phyloP scores from a whole-genome alignment of 2,797 vertebrate genomes.

The Cheirogaleus major region DNA sequence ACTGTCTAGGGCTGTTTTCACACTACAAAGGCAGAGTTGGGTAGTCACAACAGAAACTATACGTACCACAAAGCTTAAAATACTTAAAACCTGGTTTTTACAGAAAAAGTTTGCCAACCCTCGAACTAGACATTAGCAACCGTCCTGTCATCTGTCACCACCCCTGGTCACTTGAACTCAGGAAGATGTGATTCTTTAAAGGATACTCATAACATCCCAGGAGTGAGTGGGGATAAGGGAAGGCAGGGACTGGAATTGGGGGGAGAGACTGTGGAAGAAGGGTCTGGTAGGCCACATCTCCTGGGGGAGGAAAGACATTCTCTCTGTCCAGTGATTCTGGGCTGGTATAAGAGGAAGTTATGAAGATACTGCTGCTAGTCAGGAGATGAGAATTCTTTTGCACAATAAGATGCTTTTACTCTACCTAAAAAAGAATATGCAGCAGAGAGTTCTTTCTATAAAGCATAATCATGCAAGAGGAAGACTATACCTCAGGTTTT shows the following conservation, averaged over 20 bases:
- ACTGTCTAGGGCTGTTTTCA: neutral
- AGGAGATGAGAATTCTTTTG: neutral
- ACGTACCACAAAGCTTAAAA: neutral
- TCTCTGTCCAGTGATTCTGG: neutral
- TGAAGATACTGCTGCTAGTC: neutral
- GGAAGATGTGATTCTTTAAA: neutral
- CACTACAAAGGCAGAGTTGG: neutral
- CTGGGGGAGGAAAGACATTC: neutral
- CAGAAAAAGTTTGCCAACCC: neutral
- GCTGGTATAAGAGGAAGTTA: neutral
- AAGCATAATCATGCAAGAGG: neutral
- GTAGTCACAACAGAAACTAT: neutral
- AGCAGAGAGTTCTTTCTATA: neutral
- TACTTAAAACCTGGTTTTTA: neutral
- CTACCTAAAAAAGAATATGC: neutral
- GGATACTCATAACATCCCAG: neutral
- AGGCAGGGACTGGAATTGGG: rapidly evolving
- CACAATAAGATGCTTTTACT: neutral
- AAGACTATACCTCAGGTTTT: neutral
- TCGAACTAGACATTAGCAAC: neutral
- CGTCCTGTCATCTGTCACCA: neutral
- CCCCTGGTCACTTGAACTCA: neutral
- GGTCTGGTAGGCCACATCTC: neutral
- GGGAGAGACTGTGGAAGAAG: neutral
- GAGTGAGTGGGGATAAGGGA: neutral